These are phyloP conservation scores for Latrodectus geometricus DNA, from an alignment of 1,140 invertebrate genomes.

Conservation along the genomic window DNA sequence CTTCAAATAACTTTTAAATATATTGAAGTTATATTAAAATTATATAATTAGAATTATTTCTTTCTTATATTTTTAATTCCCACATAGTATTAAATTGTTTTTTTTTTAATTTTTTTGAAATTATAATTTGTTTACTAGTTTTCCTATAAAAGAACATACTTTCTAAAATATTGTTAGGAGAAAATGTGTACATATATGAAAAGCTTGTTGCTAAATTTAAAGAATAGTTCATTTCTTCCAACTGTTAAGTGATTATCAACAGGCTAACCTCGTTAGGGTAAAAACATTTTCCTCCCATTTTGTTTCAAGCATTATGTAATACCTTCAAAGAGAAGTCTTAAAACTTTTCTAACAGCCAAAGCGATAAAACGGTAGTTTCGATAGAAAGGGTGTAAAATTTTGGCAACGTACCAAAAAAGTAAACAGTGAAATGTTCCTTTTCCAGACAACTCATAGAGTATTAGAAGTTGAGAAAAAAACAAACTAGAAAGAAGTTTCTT, in stretches of 20 bases:
- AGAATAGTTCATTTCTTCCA: neutral
- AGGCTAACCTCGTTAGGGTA: conserved; percentile 8
- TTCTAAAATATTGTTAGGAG: no score
- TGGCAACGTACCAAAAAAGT: conserved; percentile 13
- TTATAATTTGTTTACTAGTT: no score
- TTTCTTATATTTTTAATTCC: no score
- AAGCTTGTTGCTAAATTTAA: no score
- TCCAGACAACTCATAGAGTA: conserved; percentile 2
- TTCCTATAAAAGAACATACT: no score
- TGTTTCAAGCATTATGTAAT: neutral
- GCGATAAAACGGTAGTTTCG: conserved; percentile 10
- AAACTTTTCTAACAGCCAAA: conserved; percentile 13
- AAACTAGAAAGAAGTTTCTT: neutral
- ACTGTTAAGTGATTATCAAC: conserved; percentile 17
- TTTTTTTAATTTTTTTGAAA: no score
- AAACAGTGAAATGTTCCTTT: conserved; percentile 32
- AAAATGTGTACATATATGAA: no score
- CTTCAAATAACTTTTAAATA: no score
- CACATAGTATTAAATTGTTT: no score
- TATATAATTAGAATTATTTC: no score
- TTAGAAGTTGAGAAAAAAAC: neutral
- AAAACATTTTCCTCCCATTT: neutral
- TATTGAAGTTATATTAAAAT: no score
- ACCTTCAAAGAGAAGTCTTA: neutral
- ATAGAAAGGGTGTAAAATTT: conserved; percentile 6